Evolutionary conservation across 1,140 invertebrate genomes (phyloP), one percentile per base, ranked within the genome.

Genomic region (Drosophila santomea): DNA sequence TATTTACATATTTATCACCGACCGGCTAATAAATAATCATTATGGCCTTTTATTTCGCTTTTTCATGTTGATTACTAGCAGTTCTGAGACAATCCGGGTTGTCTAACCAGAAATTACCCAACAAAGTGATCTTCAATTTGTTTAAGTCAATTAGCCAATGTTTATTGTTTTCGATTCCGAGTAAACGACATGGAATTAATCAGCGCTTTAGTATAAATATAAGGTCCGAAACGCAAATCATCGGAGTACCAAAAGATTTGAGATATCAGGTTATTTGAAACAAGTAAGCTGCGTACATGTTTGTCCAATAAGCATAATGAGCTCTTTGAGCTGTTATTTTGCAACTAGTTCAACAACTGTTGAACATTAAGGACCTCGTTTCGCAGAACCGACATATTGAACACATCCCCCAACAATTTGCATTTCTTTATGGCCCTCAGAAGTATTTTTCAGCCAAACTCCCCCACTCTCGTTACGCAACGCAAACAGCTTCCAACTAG

Each of bases 1-100:
- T 48, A 83, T 82, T 82, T 79, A 80, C 75, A 82, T 83, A 84
- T 82, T 80, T 76, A 71, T 36, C 67, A 50, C 36, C 20, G 35
- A 36, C 17, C 35, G 67, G 14, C 41, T 57, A 71, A 71, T 48
- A 69, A 71, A 57, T 48, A 57, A 41, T 71, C 57, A 71, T 71
- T 71, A 71, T 20, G 8, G 25, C 23, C 25, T 68, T 57, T 56
- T 35, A 68, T 57, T 47, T 41, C 6, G 32, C 44, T 68, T 54
- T 45, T 52, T 66, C 48, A 28, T 28, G 48, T 54, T 38, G 32
- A 67, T 67, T 67, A 38, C 12, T 15, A 10, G 55, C 3, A 15
- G 15, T 17, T 43, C n/a, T n/a, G 7, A 35, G 64, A 25, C 64
- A 36, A 69, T 71, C 67, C 67, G 67, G 44, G 64, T 71, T 71